Percentiles rank a stretch among this genome's conserved stretches.
These are phyloP conservation scores for Trididemnum miniatum DNA, from an alignment of 23 tunicate species.

Conservation along the genomic window DNA sequence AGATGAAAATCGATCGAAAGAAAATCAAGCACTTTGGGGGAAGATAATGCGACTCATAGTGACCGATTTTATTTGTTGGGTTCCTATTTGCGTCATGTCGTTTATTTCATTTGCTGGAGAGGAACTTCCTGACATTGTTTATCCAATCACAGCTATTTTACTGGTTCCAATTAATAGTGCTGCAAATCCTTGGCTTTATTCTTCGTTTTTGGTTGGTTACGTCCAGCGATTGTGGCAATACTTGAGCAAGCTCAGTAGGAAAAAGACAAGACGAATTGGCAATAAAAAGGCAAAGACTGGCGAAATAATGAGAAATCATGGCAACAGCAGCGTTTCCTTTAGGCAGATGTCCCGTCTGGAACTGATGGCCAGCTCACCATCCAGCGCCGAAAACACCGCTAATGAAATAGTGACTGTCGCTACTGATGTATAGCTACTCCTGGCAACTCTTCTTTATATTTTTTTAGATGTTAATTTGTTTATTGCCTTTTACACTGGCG, in stretches of 20 bases:
- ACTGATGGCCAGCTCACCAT: background rate
- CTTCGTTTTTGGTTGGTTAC: slow-evolving; percentile 5
- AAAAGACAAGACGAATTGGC: background rate
- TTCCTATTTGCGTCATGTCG: slow-evolving; percentile 60
- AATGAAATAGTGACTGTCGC: background rate
- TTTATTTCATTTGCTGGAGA: slow-evolving; percentile 40
- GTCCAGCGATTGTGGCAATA: background rate
- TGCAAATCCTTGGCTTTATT: slow-evolving; percentile 46
- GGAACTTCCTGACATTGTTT: slow-evolving; percentile 19
- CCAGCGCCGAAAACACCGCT: background rate
- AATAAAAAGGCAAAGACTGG: background rate
- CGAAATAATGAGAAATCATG: background rate
- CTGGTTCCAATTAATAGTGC: slow-evolving; percentile 50
- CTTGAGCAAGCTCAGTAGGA: background rate
- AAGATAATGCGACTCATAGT: slow-evolving; percentile 52
- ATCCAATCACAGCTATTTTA: slow-evolving; percentile 26
- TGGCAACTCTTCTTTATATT: too few species aligned
- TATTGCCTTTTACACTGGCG: too few species aligned
- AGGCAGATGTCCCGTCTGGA: too few species aligned
- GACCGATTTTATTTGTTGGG: slow-evolving; percentile 69
- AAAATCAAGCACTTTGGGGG: slow-evolving; percentile 55
- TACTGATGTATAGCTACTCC: too few species aligned
- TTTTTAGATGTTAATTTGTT: too few species aligned
- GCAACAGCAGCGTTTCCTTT: background rate
- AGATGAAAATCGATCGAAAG: slow-evolving; percentile 26